Conservation (phyloP, 2,888 invertebrate species). For the Vannuccia rotundouncinata region DNA sequence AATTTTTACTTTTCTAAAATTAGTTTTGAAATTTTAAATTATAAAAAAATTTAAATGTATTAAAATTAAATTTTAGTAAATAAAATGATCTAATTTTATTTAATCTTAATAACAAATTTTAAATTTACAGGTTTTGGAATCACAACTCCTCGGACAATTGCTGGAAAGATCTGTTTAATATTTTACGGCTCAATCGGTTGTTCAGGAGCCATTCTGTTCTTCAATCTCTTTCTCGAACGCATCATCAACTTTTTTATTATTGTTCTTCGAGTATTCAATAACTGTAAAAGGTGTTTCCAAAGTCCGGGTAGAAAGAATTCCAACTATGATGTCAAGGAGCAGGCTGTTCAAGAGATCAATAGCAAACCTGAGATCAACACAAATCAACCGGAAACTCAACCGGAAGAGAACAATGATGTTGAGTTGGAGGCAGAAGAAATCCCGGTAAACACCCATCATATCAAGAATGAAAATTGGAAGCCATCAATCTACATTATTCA, state of each 20-base stretch:
- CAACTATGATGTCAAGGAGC: too few relatives aligned
- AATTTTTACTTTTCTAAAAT: too few relatives aligned
- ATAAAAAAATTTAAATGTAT: too few relatives aligned
- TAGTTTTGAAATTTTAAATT: too few relatives aligned
- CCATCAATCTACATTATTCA: neutral
- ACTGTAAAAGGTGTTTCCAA: neutral
- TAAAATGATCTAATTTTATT: too few relatives aligned
- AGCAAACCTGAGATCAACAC: neutral
- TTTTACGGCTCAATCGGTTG: neutral
- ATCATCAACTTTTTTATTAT: neutral
- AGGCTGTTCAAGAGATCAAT: neutral
- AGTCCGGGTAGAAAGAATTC: neutral
- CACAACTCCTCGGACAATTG: neutral
- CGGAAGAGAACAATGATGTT: neutral
- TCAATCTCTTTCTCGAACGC: neutral
- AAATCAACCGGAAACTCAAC: neutral
- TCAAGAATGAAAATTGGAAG: neutral
- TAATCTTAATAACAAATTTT: neutral
- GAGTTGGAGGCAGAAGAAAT: neutral
- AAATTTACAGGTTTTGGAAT: neutral
- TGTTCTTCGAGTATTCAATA: neutral
- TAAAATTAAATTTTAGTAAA: too few relatives aligned
- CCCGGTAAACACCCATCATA: neutral
- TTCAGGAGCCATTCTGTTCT: neutral
- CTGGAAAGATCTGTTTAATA: neutral